Evolutionary conservation across 64 coral and sea anemone genomes (phyloP).

Genomic region (Montipora efflorescens): DNA sequence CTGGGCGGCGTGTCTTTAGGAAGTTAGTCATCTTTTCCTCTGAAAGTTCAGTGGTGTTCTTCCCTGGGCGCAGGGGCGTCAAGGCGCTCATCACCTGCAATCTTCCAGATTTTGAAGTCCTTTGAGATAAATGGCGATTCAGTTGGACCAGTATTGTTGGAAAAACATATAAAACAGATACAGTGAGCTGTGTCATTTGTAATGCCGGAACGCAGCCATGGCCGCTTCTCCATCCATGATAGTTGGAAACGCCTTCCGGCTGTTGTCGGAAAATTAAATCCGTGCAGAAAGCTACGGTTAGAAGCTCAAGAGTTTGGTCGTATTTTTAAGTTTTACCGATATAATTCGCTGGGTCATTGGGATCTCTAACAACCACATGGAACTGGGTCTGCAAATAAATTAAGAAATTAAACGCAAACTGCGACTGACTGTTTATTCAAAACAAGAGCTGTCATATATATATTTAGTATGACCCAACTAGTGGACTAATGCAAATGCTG

Average conservation of each 20-base stretch:
- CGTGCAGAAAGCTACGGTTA: no score
- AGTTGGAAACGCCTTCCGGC: conserved; percentile 57
- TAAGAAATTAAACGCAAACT: conserved; percentile 6
- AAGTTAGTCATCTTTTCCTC: conserved; percentile 64
- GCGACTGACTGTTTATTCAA: conserved; percentile 7
- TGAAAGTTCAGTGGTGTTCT: conserved; percentile 26
- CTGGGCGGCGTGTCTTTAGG: conserved; percentile 55
- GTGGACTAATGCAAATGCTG: no score
- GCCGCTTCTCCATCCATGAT: neutral
- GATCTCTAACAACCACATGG: conserved; percentile 2
- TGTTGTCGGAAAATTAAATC: conserved; percentile 31
- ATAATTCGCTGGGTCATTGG: conserved; percentile 61
- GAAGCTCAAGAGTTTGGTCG: conserved; percentile 50
- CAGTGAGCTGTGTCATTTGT: conserved; percentile 56
- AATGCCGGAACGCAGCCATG: conserved; percentile 43
- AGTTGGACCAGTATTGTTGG: conserved; percentile 49
- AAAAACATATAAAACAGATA: conserved; percentile 58
- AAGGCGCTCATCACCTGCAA: conserved; percentile 55
- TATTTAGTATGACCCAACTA: neutral
- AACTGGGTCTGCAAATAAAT: neutral
- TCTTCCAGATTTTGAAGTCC: conserved; percentile 66
- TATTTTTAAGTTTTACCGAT: conserved; percentile 53
- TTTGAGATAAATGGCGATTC: conserved; percentile 66
- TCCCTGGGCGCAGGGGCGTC: conserved; percentile 51
- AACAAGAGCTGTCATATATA: conserved; percentile 7